Evolutionary conservation across 2,888 invertebrate genomes (phyloP).

Genomic region (Drosophila imparisetae): DNA sequence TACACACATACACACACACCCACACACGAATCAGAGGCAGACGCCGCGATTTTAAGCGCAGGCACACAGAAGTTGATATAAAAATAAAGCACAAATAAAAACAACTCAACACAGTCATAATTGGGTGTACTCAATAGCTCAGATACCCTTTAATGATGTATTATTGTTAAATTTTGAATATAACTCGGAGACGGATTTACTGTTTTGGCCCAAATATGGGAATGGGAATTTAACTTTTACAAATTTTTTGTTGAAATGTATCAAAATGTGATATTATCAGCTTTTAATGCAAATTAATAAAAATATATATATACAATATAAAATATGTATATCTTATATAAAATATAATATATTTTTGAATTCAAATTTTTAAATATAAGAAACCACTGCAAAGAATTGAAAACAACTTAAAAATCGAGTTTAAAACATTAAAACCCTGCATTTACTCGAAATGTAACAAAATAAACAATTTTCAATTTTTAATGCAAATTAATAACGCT

Average conservation of each 20-base stretch:
- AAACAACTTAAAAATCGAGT: background rate
- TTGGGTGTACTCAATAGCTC: slow-evolving; percentile 17
- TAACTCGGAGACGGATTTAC: background rate
- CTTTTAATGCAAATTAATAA: background rate
- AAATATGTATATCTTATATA: too few species aligned
- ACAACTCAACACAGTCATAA: slow-evolving; percentile 29
- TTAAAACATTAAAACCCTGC: background rate
- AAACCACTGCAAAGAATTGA: too few species aligned
- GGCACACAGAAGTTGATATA: slow-evolving; percentile 68
- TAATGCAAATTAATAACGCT: background rate
- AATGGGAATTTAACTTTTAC: background rate
- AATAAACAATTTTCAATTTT: too few species aligned
- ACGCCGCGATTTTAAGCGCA: slow-evolving; percentile 73
- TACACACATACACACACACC: slow-evolving; percentile 10
- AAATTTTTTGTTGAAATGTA: background rate
- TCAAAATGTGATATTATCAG: background rate
- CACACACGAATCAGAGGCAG: slow-evolving; percentile 51
- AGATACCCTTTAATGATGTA: slow-evolving; percentile 26
- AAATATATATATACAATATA: background rate
- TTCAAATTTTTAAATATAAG: too few species aligned
- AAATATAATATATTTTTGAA: background rate
- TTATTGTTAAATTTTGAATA: background rate
- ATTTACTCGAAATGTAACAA: too few species aligned
- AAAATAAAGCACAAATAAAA: slow-evolving; percentile 58
- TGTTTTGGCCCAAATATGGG: background rate